Evolutionary conservation across 2,888 invertebrate species (phyloP).

Genomic region (Girardia tigrina): DNA sequence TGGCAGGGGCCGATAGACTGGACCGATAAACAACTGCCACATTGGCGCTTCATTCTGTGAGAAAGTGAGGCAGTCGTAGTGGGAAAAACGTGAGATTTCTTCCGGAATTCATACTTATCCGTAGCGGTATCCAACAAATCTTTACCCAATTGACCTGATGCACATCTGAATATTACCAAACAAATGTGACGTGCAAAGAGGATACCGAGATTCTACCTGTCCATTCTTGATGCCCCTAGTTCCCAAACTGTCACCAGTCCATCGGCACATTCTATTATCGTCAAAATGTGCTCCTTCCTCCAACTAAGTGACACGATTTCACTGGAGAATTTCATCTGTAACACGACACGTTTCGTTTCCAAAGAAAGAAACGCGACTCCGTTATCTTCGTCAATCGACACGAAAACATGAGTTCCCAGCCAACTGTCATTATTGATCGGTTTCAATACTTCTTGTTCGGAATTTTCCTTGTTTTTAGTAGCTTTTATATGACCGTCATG

Average conservation of each 20-base stretch:
- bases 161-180: not conserved
- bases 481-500: not conserved
- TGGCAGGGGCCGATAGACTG: too few relatives aligned
- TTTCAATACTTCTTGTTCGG: conserved; percentile 8
- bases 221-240: conserved; percentile 87
- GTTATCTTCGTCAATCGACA: conserved; percentile 85
- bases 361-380: conserved; percentile 83
- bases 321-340: conserved; percentile 82
- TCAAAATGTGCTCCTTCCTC: conserved; percentile 89
- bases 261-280: conserved; percentile 89
- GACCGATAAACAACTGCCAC: too few relatives aligned
- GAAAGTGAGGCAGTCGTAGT: too few relatives aligned
- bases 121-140: not conserved
- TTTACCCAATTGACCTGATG: not conserved
- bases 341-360: conserved; percentile 79
- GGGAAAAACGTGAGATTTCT: too few relatives aligned
- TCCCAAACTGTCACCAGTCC: conserved; percentile 98
- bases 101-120: too few relatives aligned
- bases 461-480: not conserved
- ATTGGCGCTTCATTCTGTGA: too few relatives aligned
- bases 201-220: too few relatives aligned
- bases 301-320: conserved; percentile 88
- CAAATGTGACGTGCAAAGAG: too few relatives aligned
- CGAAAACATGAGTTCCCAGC: not conserved
- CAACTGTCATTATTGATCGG: not conserved